These are phyloP conservation scores for Psettodes erumei DNA, from an alignment of 2,113 vertebrate genomes.

Conservation along the genomic window DNA sequence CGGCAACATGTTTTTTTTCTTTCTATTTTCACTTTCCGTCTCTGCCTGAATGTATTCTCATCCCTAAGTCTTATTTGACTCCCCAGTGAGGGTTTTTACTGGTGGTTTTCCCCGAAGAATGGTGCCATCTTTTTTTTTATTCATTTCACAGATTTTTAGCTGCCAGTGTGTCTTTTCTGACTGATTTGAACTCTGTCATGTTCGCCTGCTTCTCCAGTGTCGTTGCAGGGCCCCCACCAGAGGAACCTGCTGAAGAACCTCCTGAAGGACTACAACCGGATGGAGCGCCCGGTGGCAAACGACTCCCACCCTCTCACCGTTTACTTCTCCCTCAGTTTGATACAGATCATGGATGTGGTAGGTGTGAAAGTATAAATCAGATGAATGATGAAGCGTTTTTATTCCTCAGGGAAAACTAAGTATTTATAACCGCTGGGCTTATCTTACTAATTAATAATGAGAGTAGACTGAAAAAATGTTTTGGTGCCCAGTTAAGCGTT, in stretches of 20 bases:
- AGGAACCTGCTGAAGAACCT: constrained; percentile 84
- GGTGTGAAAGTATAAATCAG: constrained; percentile 29
- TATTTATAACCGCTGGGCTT: background rate
- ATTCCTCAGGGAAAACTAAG: no score
- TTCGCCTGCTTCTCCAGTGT: constrained; percentile 67
- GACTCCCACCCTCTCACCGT: constrained; percentile 84
- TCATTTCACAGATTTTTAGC: background rate
- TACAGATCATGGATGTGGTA: constrained; percentile 89
- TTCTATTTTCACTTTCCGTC: background rate
- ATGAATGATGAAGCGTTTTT: no score
- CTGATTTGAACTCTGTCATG: background rate
- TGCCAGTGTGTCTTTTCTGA: no score
- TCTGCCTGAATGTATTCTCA: background rate
- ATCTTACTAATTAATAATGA: background rate
- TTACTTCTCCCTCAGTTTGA: constrained; percentile 80
- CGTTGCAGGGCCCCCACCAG: constrained; percentile 84
- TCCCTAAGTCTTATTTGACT: constrained; percentile 2
- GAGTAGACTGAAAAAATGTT: background rate
- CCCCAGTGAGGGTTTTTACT: background rate
- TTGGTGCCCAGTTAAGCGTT: background rate
- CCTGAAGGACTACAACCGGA: constrained; percentile 85
- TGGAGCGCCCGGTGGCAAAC: constrained; percentile 86
- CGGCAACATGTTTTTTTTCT: background rate
- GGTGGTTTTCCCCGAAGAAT: background rate
- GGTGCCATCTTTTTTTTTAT: constrained; percentile 12